Evolutionary conservation across 2,797 vertebrate genomes (phyloP).

Genomic region (Hippoglossus hippoglossus): DNA sequence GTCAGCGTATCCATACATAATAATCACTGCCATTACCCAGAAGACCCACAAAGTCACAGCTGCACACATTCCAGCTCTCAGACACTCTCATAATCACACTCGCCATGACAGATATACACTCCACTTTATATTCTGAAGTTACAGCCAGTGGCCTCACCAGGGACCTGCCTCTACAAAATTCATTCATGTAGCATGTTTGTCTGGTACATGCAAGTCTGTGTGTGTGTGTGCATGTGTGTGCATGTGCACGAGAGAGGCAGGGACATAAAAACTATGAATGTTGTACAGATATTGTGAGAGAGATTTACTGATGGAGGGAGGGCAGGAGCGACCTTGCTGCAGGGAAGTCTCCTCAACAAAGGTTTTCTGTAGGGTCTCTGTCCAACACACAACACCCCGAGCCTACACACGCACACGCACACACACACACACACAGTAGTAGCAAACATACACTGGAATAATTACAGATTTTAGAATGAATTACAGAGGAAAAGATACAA

Average conservation of each 20-base stretch:
- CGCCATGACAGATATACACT: conserved; percentile 21
- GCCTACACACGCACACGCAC: conserved; percentile 24
- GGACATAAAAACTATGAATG: conserved; percentile 32
- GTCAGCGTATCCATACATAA: conserved; percentile 34
- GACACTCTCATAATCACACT: neutral
- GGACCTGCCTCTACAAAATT: conserved; percentile 43
- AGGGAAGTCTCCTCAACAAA: conserved; percentile 72
- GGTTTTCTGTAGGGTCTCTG: conserved; percentile 62
- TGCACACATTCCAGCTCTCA: conserved; percentile 5
- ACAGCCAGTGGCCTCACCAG: conserved; percentile 33
- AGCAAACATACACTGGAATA: neutral
- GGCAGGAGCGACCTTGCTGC: conserved; percentile 75
- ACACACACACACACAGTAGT: conserved; percentile 21
- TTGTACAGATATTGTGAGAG: conserved; percentile 35
- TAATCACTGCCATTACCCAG: conserved; percentile 21
- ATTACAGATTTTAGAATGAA: too few relatives aligned
- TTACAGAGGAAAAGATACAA: conserved; percentile 9
- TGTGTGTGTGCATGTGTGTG: neutral
- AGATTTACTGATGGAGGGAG: conserved; percentile 43
- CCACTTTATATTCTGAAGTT: conserved; percentile 58
- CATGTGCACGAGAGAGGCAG: neutral
- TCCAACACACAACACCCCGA: conserved; percentile 61
- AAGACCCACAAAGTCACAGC: conserved; percentile 38
- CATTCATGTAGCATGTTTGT: conserved; percentile 39
- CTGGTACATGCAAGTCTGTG: neutral